Conservation (phyloP, 2,797 vertebrate genomes). For the Garrulus glandarius region DNA sequence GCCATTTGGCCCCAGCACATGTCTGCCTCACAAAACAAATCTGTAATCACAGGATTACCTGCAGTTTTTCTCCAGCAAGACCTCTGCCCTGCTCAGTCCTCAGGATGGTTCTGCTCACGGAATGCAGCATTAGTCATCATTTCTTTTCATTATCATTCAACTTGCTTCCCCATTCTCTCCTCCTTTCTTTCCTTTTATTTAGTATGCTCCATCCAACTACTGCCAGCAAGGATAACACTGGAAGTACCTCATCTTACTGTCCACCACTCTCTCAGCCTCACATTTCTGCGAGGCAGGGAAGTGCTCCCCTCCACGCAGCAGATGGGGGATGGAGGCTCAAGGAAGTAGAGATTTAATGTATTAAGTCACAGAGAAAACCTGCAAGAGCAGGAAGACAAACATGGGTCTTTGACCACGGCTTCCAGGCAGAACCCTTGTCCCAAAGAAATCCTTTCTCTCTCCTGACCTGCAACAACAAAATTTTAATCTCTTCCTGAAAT, state of each 20-base stretch:
- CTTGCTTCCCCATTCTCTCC: background rate
- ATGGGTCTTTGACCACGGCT: background rate
- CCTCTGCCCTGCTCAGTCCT: slow-evolving; percentile 34
- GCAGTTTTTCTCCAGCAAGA: background rate
- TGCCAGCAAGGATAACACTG: slow-evolving; percentile 5
- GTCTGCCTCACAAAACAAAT: background rate
- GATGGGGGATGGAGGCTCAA: background rate
- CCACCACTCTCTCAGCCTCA: background rate
- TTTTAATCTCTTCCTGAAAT: slow-evolving; percentile 32
- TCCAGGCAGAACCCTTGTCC: background rate
- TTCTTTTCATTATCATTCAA: slow-evolving; percentile 49
- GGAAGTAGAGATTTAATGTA: background rate
- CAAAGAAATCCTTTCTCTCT: background rate
- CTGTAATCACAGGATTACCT: background rate
- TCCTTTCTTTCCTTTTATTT: slow-evolving; percentile 19
- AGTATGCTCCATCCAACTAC: background rate
- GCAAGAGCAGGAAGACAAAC: background rate
- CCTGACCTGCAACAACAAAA: background rate
- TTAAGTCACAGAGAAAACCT: background rate
- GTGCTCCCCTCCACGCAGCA: background rate
- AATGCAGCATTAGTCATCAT: slow-evolving; percentile 11
- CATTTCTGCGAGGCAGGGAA: background rate
- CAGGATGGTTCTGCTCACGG: slow-evolving; percentile 2
- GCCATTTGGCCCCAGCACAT: background rate
- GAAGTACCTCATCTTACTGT: slow-evolving; percentile 11